These are phyloP conservation scores for Dreissena polymorpha DNA, from an alignment of 1,140 invertebrate genomes.

Conservation along the genomic window DNA sequence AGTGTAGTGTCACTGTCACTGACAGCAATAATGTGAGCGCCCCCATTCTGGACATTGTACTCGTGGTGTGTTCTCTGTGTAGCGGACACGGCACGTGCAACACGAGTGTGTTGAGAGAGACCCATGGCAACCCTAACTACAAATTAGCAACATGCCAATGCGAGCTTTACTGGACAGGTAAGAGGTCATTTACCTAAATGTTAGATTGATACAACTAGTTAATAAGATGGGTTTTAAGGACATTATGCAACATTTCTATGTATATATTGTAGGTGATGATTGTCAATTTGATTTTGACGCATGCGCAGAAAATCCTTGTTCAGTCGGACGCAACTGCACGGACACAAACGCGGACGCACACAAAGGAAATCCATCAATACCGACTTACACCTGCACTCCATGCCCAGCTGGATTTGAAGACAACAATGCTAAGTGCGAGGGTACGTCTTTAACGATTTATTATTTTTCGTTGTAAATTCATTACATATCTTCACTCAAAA, in stretches of 20 bases:
- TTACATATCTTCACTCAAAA: not conserved
- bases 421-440: too few species aligned
- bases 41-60: slow-evolving; percentile 19
- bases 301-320: too few species aligned
- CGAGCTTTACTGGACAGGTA: slow-evolving; percentile 41
- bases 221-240: not conserved
- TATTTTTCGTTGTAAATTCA: too few species aligned
- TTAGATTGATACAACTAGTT: not conserved
- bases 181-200: not conserved
- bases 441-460: too few species aligned
- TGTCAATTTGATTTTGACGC: not conserved
- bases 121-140: slow-evolving; percentile 22
- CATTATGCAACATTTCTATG: not conserved
- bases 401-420: too few species aligned
- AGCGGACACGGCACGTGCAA: slow-evolving; percentile 26
- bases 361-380: not conserved
- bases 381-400: not conserved
- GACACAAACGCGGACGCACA: too few species aligned
- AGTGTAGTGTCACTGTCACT: slow-evolving; percentile 1
- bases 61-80: slow-evolving; percentile 45
- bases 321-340: too few species aligned
- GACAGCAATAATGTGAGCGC: slow-evolving; percentile 24
- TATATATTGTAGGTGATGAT: not conserved
- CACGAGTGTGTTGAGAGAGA: slow-evolving; percentile 20
- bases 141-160: slow-evolving; percentile 46